Conservation (phyloP, 2,888 invertebrate species). For the Psylliodes chrysocephalus region DNA sequence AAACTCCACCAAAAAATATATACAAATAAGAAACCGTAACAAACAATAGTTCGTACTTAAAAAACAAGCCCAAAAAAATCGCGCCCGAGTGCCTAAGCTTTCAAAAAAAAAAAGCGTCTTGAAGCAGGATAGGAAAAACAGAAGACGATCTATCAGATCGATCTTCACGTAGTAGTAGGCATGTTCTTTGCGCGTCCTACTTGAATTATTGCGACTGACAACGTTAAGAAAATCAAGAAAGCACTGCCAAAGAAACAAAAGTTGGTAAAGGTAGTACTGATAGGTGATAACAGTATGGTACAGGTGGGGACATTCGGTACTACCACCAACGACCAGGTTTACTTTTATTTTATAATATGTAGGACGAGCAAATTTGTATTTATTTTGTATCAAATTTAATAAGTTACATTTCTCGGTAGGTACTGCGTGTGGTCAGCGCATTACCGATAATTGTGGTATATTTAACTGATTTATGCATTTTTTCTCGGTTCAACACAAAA, state of each 20-base stretch:
- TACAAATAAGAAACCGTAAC: too few relatives aligned
- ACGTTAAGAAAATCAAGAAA: constrained; percentile 37
- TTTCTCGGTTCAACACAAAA: too few relatives aligned
- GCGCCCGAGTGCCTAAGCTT: background rate
- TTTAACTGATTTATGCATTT: too few relatives aligned
- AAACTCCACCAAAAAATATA: background rate
- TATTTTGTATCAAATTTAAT: background rate
- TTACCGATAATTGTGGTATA: too few relatives aligned
- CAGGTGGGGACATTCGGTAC: constrained; percentile 4
- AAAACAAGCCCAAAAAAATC: too few relatives aligned
- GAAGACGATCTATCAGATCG: background rate
- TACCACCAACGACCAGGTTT: background rate
- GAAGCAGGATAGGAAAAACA: background rate
- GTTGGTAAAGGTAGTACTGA: constrained; percentile 16
- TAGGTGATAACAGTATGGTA: background rate
- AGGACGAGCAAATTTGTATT: background rate
- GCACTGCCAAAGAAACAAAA: constrained; percentile 34
- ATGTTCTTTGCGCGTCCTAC: constrained; percentile 3
- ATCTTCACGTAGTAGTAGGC: background rate
- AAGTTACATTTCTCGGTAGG: background rate
- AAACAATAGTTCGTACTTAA: background rate
- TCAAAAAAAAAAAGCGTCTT: background rate
- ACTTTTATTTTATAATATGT: background rate
- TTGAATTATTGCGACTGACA: background rate
- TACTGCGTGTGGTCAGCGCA: background rate